Conservation (phyloP, 2,888 invertebrate genomes). For the Hoplodrina blanda region DNA sequence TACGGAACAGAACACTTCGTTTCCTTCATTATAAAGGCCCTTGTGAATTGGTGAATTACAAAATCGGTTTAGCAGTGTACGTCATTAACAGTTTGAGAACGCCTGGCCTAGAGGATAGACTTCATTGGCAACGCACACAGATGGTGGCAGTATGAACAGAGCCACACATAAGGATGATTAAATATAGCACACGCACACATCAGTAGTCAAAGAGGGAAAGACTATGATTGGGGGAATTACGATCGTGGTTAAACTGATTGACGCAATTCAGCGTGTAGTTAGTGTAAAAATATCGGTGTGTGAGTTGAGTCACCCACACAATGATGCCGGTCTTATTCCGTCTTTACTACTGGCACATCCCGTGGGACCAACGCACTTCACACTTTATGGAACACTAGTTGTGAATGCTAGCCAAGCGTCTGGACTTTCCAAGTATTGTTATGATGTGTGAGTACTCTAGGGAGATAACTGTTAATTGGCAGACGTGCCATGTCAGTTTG, state of each 20-base stretch:
- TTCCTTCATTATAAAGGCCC: constrained; percentile 45
- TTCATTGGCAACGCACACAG: constrained; percentile 88
- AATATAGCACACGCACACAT: constrained; percentile 87
- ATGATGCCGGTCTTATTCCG: constrained; percentile 81
- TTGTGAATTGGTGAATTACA: constrained; percentile 44
- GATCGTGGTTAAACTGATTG: constrained; percentile 84
- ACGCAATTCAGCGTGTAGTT: constrained; percentile 82
- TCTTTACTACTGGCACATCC: constrained; percentile 86
- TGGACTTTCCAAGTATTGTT: constrained; percentile 75
- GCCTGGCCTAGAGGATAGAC: constrained; percentile 81
- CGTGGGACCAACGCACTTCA: constrained; percentile 86
- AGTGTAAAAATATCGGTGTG: constrained; percentile 53
- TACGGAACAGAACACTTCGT: constrained; percentile 54
- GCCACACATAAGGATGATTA: constrained; percentile 84
- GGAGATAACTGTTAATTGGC: constrained; percentile 76
- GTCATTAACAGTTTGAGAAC: constrained; percentile 78
- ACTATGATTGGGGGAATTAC: constrained; percentile 83
- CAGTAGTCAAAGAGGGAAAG: constrained; percentile 73
- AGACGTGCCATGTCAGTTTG: constrained; percentile 66
- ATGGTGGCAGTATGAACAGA: constrained; percentile 82
- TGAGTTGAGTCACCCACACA: constrained; percentile 78
- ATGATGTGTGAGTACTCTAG: constrained; percentile 72
- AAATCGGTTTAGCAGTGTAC: constrained; percentile 12
- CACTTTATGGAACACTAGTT: constrained; percentile 80
- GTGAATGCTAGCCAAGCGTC: constrained; percentile 83